These are phyloP conservation scores for Fulmarus glacialis DNA, from an alignment of 2,113 vertebrate genomes.

Conservation along the genomic window DNA sequence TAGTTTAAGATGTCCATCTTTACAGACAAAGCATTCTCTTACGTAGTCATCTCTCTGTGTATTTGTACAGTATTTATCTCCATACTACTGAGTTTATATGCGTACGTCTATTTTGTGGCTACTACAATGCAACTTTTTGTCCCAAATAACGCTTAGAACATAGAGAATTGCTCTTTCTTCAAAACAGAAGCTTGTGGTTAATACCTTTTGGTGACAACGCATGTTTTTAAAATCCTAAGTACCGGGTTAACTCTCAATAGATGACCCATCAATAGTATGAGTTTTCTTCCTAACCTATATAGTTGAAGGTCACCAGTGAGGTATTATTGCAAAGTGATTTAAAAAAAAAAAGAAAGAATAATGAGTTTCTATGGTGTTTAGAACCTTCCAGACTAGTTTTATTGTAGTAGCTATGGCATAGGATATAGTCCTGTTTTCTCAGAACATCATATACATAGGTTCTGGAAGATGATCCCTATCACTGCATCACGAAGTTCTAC, in stretches of 20 bases:
- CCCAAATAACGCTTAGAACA: not conserved
- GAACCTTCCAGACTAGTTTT: not conserved
- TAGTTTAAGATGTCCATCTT: not conserved
- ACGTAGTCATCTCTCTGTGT: not conserved
- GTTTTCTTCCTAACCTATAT: not conserved
- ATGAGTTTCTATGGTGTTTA: not conserved
- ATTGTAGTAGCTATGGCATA: not conserved
- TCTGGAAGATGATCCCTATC: not conserved
- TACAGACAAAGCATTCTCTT: not conserved
- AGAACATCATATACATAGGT: not conserved
- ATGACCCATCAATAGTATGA: not conserved
- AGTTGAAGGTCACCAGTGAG: not conserved
- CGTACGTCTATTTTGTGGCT: not conserved
- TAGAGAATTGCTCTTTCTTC: not conserved
- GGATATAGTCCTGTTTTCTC: not conserved
- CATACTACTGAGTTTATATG: not conserved
- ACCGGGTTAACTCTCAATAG: not conserved
- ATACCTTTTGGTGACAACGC: not conserved
- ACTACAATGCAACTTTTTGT: not conserved
- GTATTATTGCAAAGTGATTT: not conserved
- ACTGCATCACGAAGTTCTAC: not conserved
- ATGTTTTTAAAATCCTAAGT: not conserved
- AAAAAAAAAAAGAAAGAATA: not conserved
- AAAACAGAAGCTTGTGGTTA: not conserved
- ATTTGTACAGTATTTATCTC: not conserved